Evolutionary conservation across 2,888 invertebrate species (phyloP), one percentile per base, ranked within the genome.

Genomic region (Cantharis flavilabris): DNA sequence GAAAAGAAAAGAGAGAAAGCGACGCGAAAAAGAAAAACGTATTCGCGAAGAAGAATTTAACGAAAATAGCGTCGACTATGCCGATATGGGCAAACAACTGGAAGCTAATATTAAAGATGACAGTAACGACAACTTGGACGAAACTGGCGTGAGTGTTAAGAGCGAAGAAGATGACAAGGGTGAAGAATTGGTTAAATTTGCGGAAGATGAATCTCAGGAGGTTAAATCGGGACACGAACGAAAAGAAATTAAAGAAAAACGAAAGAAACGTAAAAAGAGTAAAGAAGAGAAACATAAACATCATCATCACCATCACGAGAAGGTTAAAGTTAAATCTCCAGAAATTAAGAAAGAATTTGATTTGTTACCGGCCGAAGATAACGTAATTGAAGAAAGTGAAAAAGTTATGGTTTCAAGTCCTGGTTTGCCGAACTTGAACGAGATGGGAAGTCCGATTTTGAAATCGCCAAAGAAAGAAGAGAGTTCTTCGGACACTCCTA

Each of bases 221-320:
- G 87, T 89, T 62, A 79, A 89, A 20, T 85, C 88, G 3, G 77
- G 84, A 85, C 87, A 83, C 84, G 90, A 89, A 82, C 85, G 90
- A 83, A 90, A 91, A 87, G 92, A 94, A 81, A 89, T 90, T 72
- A 94, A 93, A 85, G 95, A 95, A 82, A 95, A 94, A 88, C 95
- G 94, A 88, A 96, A 96, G 88, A 96, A 96, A 87, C 93, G 95
- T 83, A 96, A 96, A 87, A 94, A 94, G 85, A 95, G 92, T 73
- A 95, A 93, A 86, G 96, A 96, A 83, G 95, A 95, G 79, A 91
- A 92, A 80, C 92, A 93, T 81, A 92, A 91, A 84, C 92, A 94
- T 62, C 93, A 94, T 85, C 92, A 92, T 85, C 92, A 92, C 80
- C 91, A 91, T 80, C 91, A 91, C 80, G 91, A 91, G 70, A 91